These are phyloP conservation scores for Rafetus swinhoei DNA, from an alignment of 2,113 vertebrate species.

Conservation along the genomic window DNA sequence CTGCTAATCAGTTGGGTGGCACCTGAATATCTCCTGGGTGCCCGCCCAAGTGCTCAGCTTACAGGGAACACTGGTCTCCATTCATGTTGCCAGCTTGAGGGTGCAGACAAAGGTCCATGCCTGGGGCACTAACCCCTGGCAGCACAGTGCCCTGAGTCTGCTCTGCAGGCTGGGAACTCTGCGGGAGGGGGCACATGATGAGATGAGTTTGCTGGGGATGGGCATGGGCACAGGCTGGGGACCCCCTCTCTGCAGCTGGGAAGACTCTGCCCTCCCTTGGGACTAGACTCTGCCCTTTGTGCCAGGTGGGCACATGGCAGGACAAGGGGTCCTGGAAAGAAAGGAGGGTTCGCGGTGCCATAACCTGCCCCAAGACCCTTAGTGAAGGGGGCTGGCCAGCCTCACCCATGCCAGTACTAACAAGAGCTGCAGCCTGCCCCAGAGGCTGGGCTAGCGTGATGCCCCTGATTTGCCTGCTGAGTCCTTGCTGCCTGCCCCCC, in stretches of 20 bases:
- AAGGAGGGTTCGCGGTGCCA: too few relatives aligned
- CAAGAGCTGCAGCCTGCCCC: too few relatives aligned
- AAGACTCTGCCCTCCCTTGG: background rate
- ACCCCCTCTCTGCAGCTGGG: too few relatives aligned
- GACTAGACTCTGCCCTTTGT: background rate
- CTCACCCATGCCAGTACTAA: too few relatives aligned
- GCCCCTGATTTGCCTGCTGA: too few relatives aligned
- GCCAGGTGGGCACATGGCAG: background rate
- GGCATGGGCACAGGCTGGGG: background rate
- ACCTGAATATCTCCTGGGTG: too few relatives aligned
- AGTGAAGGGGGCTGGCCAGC: too few relatives aligned
- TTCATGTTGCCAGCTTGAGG: background rate
- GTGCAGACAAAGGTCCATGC: background rate
- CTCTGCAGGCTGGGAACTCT: background rate
- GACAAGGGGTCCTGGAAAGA: background rate
- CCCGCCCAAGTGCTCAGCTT: too few relatives aligned
- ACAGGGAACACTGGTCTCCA: background rate
- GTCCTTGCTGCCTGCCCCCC: too few relatives aligned
- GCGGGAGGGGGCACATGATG: background rate
- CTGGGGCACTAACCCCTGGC: background rate
- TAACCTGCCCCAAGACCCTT: too few relatives aligned
- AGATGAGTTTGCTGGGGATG: background rate
- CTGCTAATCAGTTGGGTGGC: too few relatives aligned
- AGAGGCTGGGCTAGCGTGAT: too few relatives aligned
- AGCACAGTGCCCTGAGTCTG: background rate